Conservation (phyloP, 2,797 vertebrate species). For the Okamejei kenojei region DNA sequence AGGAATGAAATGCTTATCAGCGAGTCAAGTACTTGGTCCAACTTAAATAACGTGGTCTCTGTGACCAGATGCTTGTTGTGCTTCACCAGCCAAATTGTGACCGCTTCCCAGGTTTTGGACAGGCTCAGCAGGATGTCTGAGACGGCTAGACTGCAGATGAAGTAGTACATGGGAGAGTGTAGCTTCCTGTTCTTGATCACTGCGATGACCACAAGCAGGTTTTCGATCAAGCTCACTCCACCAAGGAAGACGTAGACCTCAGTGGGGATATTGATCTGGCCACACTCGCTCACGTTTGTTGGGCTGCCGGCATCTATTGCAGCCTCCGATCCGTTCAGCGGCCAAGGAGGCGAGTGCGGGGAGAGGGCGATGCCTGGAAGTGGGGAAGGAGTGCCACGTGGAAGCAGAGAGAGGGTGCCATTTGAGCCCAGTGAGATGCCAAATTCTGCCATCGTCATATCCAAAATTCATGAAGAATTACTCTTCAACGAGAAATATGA, state of each 20-base stretch:
- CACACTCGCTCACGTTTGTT: background rate
- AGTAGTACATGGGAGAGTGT: conserved; percentile 88
- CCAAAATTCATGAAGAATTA: background rate
- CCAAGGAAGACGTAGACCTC: conserved; percentile 76
- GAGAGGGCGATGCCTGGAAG: background rate
- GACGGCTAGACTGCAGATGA: conserved; percentile 87
- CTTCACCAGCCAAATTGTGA: conserved; percentile 67
- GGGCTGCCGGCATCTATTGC: background rate
- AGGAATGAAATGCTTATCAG: conserved; percentile 80
- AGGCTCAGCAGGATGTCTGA: conserved; percentile 86
- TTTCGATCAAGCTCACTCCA: conserved; percentile 72
- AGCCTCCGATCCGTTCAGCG: background rate
- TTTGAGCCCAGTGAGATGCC: background rate
- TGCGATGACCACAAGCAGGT: conserved; percentile 78
- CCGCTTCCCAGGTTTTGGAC: conserved; percentile 79
- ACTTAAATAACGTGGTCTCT: background rate
- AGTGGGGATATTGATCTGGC: conserved; percentile 65
- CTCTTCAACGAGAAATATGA: background rate
- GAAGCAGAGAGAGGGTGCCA: background rate
- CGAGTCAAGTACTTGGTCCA: conserved; percentile 82
- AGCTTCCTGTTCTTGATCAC: conserved; percentile 80
- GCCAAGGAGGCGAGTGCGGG: background rate
- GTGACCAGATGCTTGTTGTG: conserved; percentile 67
- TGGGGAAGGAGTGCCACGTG: background rate
- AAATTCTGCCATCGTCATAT: background rate